Evolutionary conservation across 1,140 invertebrate species (phyloP), one percentile per base, ranked within the genome.

Genomic region (Trichogramma pretiosum): DNA sequence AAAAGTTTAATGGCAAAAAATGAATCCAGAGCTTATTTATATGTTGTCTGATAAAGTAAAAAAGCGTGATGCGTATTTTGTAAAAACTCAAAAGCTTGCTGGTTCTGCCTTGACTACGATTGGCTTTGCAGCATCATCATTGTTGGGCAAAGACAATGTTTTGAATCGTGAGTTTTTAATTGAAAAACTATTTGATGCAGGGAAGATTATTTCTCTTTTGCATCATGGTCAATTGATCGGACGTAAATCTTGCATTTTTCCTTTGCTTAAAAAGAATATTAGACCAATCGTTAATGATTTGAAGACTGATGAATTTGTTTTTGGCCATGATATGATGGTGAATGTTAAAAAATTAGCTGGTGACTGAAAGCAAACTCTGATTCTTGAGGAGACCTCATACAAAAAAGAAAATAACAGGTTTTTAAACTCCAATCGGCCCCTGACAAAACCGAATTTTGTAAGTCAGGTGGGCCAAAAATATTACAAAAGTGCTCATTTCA

Each of bases 11-110:
- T 10, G 32, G 18, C 46, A 36, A 33, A 10, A 36, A 30, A 14
- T 48, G 5, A 48, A 40, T 18, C 4, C 19, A 18, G 46, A 33
- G 5, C 13, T 48, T 7, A 37, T 33, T 22, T 9, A 9, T 5
- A 39, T 21, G 3, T 13, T 52, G 9, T 43, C 40, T 11, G 28
- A 44, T 9, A 21, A 34, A 14, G 45, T 46, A 4, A 21, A 43
- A 21, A 52, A 48, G 7, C 11, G 33, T 5, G 50, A 52, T 13
- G 46, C 17, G 3, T 39, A 37, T 46, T 10, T 32, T 3, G 41
- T 36, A 16, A 11, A 36, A 11, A 26, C 28, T 14, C 50, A 47
- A 28, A 21, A 38, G 1, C 30, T 38, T 3, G 19, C 34, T 11
- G 45, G 44, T 10, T 11, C 44, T 8, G 44, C 44, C 2, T 18